Percentiles rank a stretch among this genome's conserved stretches.
Evolutionary conservation across 2,797 vertebrate genomes (phyloP).

Genomic region (Danio choprae): DNA sequence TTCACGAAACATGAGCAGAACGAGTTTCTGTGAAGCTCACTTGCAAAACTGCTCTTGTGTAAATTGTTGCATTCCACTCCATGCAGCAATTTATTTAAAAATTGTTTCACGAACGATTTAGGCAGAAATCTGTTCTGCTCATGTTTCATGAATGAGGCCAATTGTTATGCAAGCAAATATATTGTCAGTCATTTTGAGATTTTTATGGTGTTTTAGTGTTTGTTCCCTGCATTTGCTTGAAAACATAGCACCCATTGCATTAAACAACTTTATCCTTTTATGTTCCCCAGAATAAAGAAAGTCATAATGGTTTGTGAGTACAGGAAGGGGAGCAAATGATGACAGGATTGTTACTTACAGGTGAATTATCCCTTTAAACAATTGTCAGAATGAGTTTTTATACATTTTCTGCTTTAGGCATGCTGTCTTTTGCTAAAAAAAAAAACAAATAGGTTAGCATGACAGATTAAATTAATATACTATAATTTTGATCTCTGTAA

Average conservation of each 20-base stretch:
- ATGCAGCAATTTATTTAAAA: not conserved
- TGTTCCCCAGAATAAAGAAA: not conserved
- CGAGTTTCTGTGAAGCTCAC: not conserved
- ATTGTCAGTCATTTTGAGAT: not conserved
- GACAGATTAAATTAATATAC: too few species aligned
- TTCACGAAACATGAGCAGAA: conserved; percentile 1
- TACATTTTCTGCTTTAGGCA: too few species aligned
- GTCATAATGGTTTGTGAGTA: not conserved
- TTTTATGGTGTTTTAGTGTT: not conserved
- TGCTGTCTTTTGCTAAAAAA: too few species aligned
- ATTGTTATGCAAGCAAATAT: not conserved
- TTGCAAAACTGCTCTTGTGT: not conserved
- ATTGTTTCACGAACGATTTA: not conserved
- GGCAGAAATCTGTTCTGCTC: not conserved
- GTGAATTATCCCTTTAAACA: not conserved
- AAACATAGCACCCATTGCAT: not conserved
- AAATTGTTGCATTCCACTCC: not conserved
- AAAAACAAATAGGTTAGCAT: too few species aligned
- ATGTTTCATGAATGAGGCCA: conserved; percentile 2
- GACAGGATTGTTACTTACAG: too few species aligned
- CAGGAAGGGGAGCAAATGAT: not conserved
- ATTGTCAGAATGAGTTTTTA: too few species aligned
- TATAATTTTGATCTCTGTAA: too few species aligned
- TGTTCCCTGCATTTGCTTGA: not conserved
- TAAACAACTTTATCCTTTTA: not conserved